These are phyloP conservation scores for Lagenorhynchus albirostris DNA, from an alignment of 2,113 vertebrate genomes.

Conservation along the genomic window DNA sequence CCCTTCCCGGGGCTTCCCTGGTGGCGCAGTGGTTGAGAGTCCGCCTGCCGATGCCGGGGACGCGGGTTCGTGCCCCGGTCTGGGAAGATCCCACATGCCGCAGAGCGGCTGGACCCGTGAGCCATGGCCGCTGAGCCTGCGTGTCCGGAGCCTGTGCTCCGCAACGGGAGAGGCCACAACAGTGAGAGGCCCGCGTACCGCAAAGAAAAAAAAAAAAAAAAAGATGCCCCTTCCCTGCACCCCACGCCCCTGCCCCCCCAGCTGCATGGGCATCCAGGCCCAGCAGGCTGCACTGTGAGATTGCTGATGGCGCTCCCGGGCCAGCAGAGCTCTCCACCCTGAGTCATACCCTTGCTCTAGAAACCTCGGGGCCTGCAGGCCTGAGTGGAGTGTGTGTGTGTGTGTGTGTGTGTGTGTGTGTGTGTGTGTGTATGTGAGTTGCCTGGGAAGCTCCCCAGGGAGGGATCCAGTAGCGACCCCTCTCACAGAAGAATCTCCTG, in stretches of 20 bases:
- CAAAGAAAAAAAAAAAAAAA: too few species aligned
- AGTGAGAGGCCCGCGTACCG: too few species aligned
- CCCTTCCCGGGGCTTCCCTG: too few species aligned
- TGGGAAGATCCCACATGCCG: too few species aligned
- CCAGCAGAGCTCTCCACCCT: background rate
- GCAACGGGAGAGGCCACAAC: too few species aligned
- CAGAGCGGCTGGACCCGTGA: too few species aligned
- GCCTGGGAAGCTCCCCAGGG: background rate
- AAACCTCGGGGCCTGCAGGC: background rate
- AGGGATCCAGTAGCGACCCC: background rate
- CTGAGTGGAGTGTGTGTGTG: background rate
- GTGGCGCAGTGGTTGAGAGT: too few species aligned
- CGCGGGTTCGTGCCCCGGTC: too few species aligned
- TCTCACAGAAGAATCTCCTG: background rate
- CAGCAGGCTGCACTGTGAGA: slow-evolving; percentile 56
- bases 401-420: too few species aligned
- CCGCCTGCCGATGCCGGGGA: too few species aligned
- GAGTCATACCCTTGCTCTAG: background rate
- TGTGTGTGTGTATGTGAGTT: background rate
- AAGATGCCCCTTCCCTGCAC: rapidly evolving
- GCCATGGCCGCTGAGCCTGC: too few species aligned
- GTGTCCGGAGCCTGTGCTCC: too few species aligned
- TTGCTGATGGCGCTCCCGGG: background rate
- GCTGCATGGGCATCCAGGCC: background rate
- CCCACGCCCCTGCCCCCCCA: background rate